Evolutionary conservation across 2,888 invertebrate genomes (phyloP).

Genomic region (Glaucopsyche alexis): DNA sequence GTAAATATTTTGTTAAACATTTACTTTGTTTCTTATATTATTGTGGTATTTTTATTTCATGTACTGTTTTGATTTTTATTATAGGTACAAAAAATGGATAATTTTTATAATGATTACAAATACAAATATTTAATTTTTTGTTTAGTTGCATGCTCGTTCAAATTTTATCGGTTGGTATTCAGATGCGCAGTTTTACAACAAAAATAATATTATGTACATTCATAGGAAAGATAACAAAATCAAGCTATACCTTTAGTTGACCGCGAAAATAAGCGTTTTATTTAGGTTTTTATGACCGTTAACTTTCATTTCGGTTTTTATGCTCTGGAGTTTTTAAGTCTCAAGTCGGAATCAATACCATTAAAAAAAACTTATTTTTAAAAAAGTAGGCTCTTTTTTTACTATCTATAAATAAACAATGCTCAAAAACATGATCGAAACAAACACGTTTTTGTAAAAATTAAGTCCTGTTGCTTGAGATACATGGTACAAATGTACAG

Average conservation of each 20-base stretch:
- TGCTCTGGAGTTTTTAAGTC: constrained; percentile 15
- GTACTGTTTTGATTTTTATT: constrained; percentile 50
- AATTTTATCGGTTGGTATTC: constrained; percentile 38
- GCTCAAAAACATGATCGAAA: not conserved
- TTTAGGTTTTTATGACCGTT: not conserved
- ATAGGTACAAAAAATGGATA: constrained; percentile 13
- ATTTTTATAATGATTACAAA: constrained; percentile 21
- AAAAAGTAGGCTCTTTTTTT: not conserved
- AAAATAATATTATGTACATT: not conserved
- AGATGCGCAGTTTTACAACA: constrained; percentile 23
- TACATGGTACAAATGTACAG: constrained; percentile 26
- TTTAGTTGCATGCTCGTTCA: constrained; percentile 31
- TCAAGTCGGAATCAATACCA: not conserved
- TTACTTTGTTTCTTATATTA: constrained; percentile 64
- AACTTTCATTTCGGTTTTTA: not conserved
- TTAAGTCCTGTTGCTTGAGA: constrained; percentile 4
- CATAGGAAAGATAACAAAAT: not conserved
- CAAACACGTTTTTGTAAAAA: constrained; percentile 10
- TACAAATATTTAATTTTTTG: constrained; percentile 18
- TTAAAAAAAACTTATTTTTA: not conserved
- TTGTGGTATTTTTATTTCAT: constrained; percentile 55
- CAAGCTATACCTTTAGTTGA: not conserved
- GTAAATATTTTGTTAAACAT: constrained; percentile 74
- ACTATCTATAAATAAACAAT: not conserved
- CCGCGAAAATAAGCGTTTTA: not conserved